Evolutionary conservation across 1,140 invertebrate species (phyloP), one percentile per base, ranked within the genome.

Genomic region (Zaprionus camerounensis): DNA sequence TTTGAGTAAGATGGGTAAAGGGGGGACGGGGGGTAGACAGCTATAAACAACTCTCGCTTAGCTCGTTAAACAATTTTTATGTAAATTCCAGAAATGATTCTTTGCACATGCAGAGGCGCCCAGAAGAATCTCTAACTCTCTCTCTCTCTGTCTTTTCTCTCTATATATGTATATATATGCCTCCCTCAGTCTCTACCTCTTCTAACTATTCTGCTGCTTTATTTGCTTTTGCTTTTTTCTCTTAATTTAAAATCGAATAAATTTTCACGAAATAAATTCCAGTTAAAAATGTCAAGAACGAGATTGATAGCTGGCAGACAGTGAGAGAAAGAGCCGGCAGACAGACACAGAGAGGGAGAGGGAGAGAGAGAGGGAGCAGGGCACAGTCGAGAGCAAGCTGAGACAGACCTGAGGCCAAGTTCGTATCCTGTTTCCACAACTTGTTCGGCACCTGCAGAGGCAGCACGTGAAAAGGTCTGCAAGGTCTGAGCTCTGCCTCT

Each of bases 231-330:
- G 11, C n/a, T 62, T 53, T 56, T 61, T 68, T 88, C 58, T 80
- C 73, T 90, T 85, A 90, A 91, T 90, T 90, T 90, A 90, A 90
- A 90, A 90, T 91, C 85, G 85, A 90, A 90, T 90, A 91, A 90
- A 90, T 90, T 90, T 88, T 85, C 81, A 90, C 72, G 79, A 76
- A 90, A 90, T 90, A 76, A 90, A 90, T 90, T 90, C 85, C 85
- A 82, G 85, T 82, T 90, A 90, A 90, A 90, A 90, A 90, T 90
- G 85, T 90, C 85, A 90, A 90, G 90, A 90, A 82, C 85, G 41
- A 90, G 85, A 90, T 90, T 90, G 85, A 90, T 90, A 90, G 85
- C 85, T 82, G 86, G 79, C 85, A 90, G 85, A 90, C 85, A 90
- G 85, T 53, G 64, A 80, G 49, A 59, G 38, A 59, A 59, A 57